phyloP scores from a whole-genome alignment of 2,888 invertebrate genomes.

The Brachyptera risi region DNA sequence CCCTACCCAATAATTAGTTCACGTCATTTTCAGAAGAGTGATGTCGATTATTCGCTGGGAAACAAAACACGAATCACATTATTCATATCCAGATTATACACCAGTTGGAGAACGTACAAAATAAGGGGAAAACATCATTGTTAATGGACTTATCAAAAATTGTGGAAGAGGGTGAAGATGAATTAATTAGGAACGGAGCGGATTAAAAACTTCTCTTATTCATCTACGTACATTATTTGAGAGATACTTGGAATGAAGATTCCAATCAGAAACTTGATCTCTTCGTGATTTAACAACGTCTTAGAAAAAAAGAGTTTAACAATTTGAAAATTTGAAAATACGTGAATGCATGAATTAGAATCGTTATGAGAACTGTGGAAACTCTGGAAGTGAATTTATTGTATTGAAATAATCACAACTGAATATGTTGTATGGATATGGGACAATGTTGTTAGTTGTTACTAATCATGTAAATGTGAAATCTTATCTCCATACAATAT shows the following conservation, averaged over 20 bases:
- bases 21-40: neutral
- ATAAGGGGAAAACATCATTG: constrained; percentile 1
- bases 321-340: no score
- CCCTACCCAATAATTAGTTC: neutral
- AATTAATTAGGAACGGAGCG: constrained; percentile 16
- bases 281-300: no score
- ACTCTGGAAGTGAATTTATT: no score
- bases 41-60: neutral
- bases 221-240: constrained; percentile 5
- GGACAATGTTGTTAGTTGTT: no score
- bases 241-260: constrained; percentile 12
- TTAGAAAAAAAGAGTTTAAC: no score
- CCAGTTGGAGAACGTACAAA: neutral
- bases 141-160: constrained; percentile 14
- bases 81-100: neutral
- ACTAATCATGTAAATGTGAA: no score
- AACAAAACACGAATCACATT: neutral
- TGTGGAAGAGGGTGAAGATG: constrained; percentile 8
- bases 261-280: no score
- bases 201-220: constrained; percentile 11
- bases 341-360: no score
- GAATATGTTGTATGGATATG: no score
- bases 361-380: no score
- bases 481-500: no score
- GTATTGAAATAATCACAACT: no score